Evolutionary conservation across 2,113 vertebrate genomes (phyloP).

Genomic region (Halcyon senegalensis): DNA sequence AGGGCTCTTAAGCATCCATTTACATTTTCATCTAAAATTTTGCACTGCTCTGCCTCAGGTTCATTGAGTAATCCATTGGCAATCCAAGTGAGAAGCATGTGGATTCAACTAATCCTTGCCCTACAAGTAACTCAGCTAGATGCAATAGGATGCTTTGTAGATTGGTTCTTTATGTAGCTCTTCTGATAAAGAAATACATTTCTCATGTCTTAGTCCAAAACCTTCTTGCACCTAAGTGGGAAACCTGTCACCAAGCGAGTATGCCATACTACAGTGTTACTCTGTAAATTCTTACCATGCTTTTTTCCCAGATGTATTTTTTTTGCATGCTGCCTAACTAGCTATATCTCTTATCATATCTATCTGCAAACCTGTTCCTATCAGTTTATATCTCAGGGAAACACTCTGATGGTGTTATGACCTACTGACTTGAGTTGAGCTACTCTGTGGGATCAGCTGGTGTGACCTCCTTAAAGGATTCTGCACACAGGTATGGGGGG

Average conservation of each 20-base stretch:
- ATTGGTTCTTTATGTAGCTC: neutral
- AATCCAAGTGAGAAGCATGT: neutral
- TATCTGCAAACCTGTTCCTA: neutral
- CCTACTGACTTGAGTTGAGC: neutral
- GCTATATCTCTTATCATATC: neutral
- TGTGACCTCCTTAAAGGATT: neutral
- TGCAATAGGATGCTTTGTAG: neutral
- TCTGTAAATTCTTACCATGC: neutral
- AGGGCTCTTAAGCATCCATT: neutral
- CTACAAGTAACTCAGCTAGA: neutral
- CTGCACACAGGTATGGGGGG: neutral
- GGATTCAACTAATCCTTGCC: neutral
- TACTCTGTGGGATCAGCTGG: neutral
- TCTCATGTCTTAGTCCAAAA: neutral
- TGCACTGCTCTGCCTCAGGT: neutral
- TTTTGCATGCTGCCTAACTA: neutral
- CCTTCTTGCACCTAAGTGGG: fast-evolving
- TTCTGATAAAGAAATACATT: neutral
- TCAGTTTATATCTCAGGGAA: neutral
- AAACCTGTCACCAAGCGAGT: neutral
- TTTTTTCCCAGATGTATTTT: neutral
- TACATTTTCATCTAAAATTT: neutral
- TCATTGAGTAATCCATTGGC: neutral
- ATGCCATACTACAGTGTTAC: neutral
- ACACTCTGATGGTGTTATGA: neutral